phyloP scores from a whole-genome alignment of 2,797 vertebrate genomes.

The Syngnathus acus region DNA sequence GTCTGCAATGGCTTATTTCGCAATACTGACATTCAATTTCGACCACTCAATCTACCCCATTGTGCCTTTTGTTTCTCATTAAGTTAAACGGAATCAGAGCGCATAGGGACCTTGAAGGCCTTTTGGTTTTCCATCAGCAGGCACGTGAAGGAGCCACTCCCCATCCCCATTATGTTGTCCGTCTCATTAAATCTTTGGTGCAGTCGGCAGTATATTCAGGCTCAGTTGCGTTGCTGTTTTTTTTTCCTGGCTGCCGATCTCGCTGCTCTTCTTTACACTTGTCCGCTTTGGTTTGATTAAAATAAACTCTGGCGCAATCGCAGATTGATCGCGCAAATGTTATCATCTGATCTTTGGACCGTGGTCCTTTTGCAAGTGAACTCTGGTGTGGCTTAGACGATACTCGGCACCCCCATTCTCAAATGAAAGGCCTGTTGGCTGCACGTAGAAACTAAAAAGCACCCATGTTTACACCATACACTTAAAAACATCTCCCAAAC shows the following conservation, averaged over 20 bases:
- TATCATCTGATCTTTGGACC: not conserved
- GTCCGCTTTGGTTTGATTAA: not conserved
- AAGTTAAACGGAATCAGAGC: constrained; percentile 37
- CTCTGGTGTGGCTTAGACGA: not conserved
- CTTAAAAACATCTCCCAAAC: constrained; percentile 18
- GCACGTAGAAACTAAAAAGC: not conserved
- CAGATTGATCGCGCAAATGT: not conserved
- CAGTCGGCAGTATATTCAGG: constrained; percentile 17
- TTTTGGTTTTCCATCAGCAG: constrained; percentile 26
- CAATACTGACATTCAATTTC: constrained; percentile 42
- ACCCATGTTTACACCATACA: constrained; percentile 19
- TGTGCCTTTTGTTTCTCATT: constrained; percentile 41
- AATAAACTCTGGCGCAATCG: not conserved
- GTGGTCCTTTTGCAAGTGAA: not conserved
- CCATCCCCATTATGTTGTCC: constrained; percentile 15
- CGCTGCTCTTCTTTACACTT: not conserved
- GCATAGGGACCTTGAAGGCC: constrained; percentile 20
- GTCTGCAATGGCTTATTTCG: constrained; percentile 53
- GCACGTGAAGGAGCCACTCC: constrained; percentile 30
- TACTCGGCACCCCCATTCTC: not conserved
- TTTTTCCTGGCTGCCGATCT: constrained; percentile 18
- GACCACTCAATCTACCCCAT: constrained; percentile 25
- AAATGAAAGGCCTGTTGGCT: not conserved
- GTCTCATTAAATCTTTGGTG: constrained; percentile 37
- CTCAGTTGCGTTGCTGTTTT: constrained; percentile 28